Evolutionary conservation across 2,888 invertebrate species (phyloP).

Genomic region (Lepidocyrtinus sp.): DNA sequence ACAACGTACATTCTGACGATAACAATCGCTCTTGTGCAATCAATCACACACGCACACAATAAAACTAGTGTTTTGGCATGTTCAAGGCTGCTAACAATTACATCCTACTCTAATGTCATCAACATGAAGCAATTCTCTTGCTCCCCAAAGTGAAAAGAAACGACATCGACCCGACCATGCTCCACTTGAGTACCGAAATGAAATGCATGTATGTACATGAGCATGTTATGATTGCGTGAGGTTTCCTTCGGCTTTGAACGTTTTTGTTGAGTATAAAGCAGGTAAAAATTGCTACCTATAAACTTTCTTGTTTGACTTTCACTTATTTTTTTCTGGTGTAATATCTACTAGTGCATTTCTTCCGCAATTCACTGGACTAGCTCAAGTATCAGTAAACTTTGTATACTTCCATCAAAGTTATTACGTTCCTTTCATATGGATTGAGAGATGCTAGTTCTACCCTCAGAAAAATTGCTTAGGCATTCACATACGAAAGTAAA

Average conservation of each 20-base stretch:
- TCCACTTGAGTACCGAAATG: no score
- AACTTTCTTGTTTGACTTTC: conserved; percentile 32
- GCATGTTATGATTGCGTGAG: no score
- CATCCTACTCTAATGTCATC: not conserved
- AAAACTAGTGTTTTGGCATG: conserved; percentile 21
- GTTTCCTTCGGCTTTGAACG: not conserved
- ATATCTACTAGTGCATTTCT: not conserved
- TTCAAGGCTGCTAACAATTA: no score
- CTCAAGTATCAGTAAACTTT: not conserved
- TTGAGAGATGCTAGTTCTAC: not conserved
- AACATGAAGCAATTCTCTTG: conserved; percentile 22
- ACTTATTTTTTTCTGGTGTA: not conserved
- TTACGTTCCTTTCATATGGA: not conserved
- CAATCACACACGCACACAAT: conserved; percentile 41
- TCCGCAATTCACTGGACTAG: not conserved
- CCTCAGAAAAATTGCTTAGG: not conserved
- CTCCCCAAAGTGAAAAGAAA: conserved; percentile 33
- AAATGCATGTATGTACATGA: no score
- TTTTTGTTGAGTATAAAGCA: conserved; percentile 6
- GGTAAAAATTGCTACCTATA: conserved; percentile 49
- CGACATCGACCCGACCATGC: no score
- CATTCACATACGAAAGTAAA: conserved; percentile 33
- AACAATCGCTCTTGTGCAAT: conserved; percentile 44
- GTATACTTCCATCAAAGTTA: not conserved
- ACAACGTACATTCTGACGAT: no score